These are phyloP conservation scores for Montifringilla adamsi DNA, from an alignment of 2,113 vertebrate genomes.

Conservation along the genomic window DNA sequence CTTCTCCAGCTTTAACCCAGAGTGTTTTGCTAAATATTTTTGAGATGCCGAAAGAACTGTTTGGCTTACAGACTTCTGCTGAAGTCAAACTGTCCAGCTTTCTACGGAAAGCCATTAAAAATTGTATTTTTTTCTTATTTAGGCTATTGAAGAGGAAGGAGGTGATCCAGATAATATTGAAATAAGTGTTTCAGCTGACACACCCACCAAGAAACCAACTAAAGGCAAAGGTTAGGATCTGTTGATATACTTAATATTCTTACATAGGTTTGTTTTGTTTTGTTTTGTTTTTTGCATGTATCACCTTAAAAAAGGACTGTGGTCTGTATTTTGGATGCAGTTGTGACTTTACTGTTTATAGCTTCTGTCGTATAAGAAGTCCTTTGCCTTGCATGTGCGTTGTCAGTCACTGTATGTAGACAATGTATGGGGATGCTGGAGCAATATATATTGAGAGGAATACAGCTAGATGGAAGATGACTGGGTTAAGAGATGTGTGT, in stretches of 20 bases:
- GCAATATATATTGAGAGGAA: too few species aligned
- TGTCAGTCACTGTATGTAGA: background rate
- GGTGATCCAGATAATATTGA: constrained; percentile 92
- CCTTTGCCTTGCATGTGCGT: background rate
- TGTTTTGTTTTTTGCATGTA: background rate
- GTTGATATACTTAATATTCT: background rate
- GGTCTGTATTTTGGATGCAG: background rate
- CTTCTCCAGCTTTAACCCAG: background rate
- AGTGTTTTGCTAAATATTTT: background rate
- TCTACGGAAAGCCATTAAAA: background rate
- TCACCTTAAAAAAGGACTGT: background rate
- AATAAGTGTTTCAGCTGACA: constrained; percentile 78
- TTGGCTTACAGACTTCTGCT: background rate
- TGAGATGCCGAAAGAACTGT: background rate
- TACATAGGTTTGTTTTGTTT: background rate
- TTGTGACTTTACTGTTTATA: background rate
- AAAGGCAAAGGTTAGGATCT: constrained; percentile 88
- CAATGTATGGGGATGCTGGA: background rate
- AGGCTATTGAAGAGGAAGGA: constrained; percentile 97
- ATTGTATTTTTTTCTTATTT: constrained; percentile 35
- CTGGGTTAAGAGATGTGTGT: background rate
- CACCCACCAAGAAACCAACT: constrained; percentile 82
- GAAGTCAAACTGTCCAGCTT: background rate
- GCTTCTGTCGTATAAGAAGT: background rate
- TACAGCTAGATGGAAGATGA: fast-evolving